phyloP scores from a whole-genome alignment of 1,140 invertebrate species.

The Odontomachus brunneus region DNA sequence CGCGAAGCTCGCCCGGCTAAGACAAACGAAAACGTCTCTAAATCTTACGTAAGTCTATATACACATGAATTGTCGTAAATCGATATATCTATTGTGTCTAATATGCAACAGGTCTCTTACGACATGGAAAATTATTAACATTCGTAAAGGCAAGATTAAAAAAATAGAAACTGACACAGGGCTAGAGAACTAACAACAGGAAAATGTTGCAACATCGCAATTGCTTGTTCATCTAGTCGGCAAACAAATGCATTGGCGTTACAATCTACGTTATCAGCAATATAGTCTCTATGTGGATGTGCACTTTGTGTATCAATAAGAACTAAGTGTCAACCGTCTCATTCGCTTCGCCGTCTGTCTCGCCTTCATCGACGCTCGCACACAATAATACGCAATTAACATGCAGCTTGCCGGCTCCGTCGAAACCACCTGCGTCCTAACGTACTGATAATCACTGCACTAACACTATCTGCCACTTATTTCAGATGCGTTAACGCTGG shows the following conservation, averaged over 20 bases:
- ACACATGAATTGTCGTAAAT: neutral
- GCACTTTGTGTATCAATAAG: too few relatives aligned
- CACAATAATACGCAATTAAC: neutral
- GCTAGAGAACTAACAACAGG: neutral
- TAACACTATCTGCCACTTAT: constrained; percentile 64
- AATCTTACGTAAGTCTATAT: constrained; percentile 78
- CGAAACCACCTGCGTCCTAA: neutral
- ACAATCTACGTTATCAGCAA: neutral
- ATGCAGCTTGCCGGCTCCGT: constrained; percentile 6
- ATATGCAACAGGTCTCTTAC: neutral
- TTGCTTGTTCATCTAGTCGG: neutral
- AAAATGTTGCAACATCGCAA: neutral
- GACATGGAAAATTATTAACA: constrained; percentile 3
- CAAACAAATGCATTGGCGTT: neutral
- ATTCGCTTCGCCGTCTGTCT: neutral
- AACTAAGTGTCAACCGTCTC: too few relatives aligned
- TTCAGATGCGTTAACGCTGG: constrained; percentile 69
- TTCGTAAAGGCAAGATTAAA: neutral
- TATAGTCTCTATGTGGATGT: constrained; percentile 19
- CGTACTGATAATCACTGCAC: constrained; percentile 26
- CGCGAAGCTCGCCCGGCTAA: constrained; percentile 59
- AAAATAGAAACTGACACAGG: neutral
- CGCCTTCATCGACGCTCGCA: neutral
- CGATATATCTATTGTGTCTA: constrained; percentile 3
- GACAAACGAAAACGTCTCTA: constrained; percentile 68